A percentile compares a stretch with the other conserved stretches of the same genome.
These are phyloP conservation scores for Cyphomyrus discorhynchus DNA, from an alignment of 2,113 vertebrate species.

Conservation along the genomic window DNA sequence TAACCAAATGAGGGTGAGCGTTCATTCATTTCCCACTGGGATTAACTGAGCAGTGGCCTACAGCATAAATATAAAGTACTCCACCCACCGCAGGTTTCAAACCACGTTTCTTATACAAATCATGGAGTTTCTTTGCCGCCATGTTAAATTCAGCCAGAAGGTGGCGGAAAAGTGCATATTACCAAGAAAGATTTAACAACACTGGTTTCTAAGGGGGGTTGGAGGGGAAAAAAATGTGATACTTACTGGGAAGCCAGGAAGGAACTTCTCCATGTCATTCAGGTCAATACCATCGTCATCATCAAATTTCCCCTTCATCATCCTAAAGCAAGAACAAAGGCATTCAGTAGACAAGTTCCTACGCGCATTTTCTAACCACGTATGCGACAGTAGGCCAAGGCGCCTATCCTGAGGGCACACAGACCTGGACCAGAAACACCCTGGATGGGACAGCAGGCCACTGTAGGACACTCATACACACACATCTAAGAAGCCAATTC, in stretches of 20 bases:
- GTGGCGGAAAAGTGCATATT: not conserved
- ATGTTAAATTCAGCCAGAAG: not conserved
- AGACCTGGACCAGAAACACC: not conserved
- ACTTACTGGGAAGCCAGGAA: slow-evolving; percentile 81
- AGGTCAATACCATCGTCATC: slow-evolving; percentile 86
- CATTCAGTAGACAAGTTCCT: not conserved
- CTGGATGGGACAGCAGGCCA: not conserved
- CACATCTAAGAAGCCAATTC: not conserved
- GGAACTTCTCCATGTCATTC: slow-evolving; percentile 88
- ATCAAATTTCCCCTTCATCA: slow-evolving; percentile 80
- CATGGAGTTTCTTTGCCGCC: not conserved
- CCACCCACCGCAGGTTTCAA: not conserved
- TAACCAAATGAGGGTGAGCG: not conserved
- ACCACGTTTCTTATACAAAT: not conserved
- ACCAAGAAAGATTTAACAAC: not conserved
- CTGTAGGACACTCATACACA: not conserved
- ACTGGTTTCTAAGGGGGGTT: no score
- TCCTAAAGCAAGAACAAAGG: slow-evolving; percentile 53
- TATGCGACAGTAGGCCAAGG: not conserved
- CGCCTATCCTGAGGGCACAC: not conserved
- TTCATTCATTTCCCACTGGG: not conserved
- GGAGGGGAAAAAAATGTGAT: not conserved
- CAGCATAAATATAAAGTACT: not conserved
- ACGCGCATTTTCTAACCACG: not conserved
- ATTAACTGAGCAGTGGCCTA: not conserved